Conservation (phyloP, 2,113 vertebrate species). For the Eidolon helvum region DNA sequence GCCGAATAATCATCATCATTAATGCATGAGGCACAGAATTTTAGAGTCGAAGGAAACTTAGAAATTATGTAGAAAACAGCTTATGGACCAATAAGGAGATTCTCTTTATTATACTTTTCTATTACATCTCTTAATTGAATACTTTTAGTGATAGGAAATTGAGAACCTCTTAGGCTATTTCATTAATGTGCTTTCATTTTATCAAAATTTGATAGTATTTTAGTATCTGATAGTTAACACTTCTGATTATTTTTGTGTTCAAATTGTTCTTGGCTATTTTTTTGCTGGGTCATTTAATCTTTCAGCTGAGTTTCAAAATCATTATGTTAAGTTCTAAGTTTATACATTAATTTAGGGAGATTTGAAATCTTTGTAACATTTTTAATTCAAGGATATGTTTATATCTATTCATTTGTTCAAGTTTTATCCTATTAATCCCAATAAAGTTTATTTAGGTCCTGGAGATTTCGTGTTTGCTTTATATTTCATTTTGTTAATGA, state of each 20-base stretch:
- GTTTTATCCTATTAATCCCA: not conserved
- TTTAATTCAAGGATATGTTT: not conserved
- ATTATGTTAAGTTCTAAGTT: not conserved
- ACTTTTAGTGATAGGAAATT: not conserved
- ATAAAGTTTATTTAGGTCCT: not conserved
- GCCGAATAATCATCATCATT: not conserved
- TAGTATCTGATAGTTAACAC: not conserved
- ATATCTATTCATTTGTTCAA: not conserved
- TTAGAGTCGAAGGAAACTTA: not conserved
- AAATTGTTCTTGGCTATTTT: not conserved
- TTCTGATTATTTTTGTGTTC: not conserved
- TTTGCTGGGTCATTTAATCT: not conserved
- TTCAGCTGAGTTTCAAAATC: not conserved
- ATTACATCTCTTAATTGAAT: not conserved
- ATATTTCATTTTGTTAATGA: not conserved
- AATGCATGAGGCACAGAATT: not conserved
- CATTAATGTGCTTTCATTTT: not conserved
- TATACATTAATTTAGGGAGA: not conserved
- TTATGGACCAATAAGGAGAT: not conserved
- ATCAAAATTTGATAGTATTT: not conserved
- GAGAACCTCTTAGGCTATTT: not conserved
- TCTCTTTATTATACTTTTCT: not conserved
- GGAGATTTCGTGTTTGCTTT: not conserved
- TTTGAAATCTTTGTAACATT: conserved; percentile 19
- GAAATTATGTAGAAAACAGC: not conserved